Percentiles rank a stretch among this genome's conserved stretches.
Conservation (phyloP, 2,113 vertebrate species). For the Thunnus maccoyii region DNA sequence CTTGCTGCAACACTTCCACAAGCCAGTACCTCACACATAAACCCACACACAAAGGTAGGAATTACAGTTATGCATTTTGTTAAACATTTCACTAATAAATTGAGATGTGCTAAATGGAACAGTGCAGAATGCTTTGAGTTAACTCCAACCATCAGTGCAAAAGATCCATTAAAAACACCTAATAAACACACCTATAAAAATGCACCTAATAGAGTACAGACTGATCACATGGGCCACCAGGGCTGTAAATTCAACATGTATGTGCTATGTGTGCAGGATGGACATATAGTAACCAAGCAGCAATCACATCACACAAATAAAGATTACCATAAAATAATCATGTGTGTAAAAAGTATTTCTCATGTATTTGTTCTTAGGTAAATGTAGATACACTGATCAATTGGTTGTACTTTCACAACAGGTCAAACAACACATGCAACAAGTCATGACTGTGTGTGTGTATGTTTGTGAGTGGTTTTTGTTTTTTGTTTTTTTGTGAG, state of each 20-base stretch:
- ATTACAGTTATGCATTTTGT: background rate
- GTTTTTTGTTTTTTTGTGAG: background rate
- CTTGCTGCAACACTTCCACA: slow-evolving; percentile 14
- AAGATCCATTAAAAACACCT: slow-evolving; percentile 35
- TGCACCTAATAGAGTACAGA: slow-evolving; percentile 12
- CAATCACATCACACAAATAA: background rate
- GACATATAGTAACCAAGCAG: background rate
- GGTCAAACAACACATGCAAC: background rate
- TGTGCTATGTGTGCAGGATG: background rate
- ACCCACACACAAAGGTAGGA: background rate
- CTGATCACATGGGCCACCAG: background rate
- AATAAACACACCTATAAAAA: slow-evolving; percentile 52
- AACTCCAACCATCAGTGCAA: slow-evolving; percentile 12
- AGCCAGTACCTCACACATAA: background rate
- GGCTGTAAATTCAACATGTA: slow-evolving; percentile 9
- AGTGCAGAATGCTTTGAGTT: background rate
- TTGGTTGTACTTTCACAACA: slow-evolving; percentile 2
- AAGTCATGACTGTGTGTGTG: background rate
- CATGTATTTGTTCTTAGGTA: background rate
- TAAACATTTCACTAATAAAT: background rate
- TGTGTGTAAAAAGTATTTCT: background rate
- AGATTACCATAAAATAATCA: background rate
- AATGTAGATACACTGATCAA: background rate
- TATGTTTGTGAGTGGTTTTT: background rate
- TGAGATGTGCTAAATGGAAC: slow-evolving; percentile 4